Evolutionary conservation across 2,888 invertebrate genomes (phyloP), one percentile per base, ranked within the genome.

Genomic region (Rhopalosiphum nymphaeae): DNA sequence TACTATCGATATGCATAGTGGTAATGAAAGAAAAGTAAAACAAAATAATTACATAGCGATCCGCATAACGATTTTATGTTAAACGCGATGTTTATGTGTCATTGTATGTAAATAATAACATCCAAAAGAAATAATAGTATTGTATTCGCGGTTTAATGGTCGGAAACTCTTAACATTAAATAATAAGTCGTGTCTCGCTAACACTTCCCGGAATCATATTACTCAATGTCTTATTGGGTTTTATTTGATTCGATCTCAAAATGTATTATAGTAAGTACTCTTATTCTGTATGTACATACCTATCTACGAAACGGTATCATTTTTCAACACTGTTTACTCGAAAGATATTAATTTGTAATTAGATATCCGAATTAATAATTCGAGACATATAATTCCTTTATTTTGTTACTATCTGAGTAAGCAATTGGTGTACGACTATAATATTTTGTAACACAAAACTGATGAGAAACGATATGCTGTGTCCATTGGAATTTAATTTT

Each of bases 71-170:
- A 21, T 42, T 21, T 78, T 42, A 36, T 78, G 78, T 7, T 78
- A 36, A 36, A 78, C 78, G 36, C 78, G 21, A 78, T 78, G 78
- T 78, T 21, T 78, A 78, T 78, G 78, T 78, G 78, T 78, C 78
- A 78, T 78, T 78, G 78, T 78, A 78, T 78, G 78, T 78, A 78
- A 78, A 78, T 78, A 78, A 78, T 36, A 36, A 67, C 3, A 67
- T 36, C 78, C 78, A 67, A 29, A 16, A 78, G 36, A 78, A 21
- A 21, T 53, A 67, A 78, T 78, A 36, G 9, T 78, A 21, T 53
- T 21, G 36, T 78, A 78, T 42, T 67, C n/a, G 67, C 36, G 67
- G 67, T 67, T 21, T 67, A 67, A 36, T 36, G 67, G 67, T 67
- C n/a, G 78, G 21, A 36, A 78, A 78, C 78, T 78, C 78, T 16